phyloP scores from a whole-genome alignment of 2,888 invertebrate genomes.

The Clusia tigrina region DNA sequence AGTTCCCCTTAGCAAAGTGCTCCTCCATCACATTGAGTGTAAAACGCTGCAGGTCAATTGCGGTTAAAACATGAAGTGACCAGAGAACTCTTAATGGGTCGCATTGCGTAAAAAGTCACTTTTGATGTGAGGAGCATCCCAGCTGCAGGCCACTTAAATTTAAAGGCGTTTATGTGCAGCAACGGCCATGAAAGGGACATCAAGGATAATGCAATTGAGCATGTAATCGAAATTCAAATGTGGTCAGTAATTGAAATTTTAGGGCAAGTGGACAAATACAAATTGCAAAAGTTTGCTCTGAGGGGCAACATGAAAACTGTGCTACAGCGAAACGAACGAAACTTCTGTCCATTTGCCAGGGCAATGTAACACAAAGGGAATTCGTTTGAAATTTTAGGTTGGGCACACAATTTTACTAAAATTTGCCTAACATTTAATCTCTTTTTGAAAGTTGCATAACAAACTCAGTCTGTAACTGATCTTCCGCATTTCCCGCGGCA shows the following conservation, averaged over 20 bases:
- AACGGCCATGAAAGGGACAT: conserved; percentile 6
- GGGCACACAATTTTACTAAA: too few species aligned
- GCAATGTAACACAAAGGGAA: too few species aligned
- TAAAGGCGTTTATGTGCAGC: conserved; percentile 18
- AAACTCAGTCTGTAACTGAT: too few species aligned
- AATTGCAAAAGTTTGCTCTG: neutral
- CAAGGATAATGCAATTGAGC: conserved; percentile 13
- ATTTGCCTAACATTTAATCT: too few species aligned
- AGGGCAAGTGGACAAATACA: conserved; percentile 12
- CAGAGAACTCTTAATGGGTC: conserved; percentile 29
- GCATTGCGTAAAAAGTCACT: neutral
- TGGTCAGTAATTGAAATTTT: neutral
- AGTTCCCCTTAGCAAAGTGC: conserved; percentile 46
- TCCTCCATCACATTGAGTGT: conserved; percentile 38
- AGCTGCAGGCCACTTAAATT: neutral
- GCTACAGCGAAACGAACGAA: too few species aligned
- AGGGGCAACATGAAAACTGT: too few species aligned
- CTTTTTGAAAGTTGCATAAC: too few species aligned
- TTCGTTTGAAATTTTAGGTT: too few species aligned
- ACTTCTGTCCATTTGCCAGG: too few species aligned
- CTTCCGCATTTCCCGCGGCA: too few species aligned
- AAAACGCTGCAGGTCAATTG: conserved; percentile 19
- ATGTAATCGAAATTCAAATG: conserved; percentile 4
- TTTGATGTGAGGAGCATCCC: conserved; percentile 19
- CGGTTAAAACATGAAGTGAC: too few species aligned